These are phyloP conservation scores for Limosa lapponica DNA, from an alignment of 2,797 vertebrate species.

Conservation along the genomic window DNA sequence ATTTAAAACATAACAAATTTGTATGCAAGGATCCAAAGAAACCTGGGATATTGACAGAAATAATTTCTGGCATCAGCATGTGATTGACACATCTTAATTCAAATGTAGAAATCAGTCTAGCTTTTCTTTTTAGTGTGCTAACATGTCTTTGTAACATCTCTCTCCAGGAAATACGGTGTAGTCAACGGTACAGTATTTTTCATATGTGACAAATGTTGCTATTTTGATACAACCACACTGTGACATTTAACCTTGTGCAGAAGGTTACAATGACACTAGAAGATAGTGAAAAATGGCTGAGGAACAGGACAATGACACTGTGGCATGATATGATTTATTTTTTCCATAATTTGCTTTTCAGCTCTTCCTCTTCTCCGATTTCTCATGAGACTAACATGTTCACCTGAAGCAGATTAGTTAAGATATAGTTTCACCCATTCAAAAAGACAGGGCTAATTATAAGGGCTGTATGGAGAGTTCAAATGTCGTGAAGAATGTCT, in stretches of 20 bases:
- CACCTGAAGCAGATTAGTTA: neutral
- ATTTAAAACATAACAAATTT: neutral
- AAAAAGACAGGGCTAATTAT: neutral
- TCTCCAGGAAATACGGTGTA: neutral
- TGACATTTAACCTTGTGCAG: slow-evolving; percentile 67
- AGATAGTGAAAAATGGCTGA: slow-evolving; percentile 66
- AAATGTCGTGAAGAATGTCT: neutral
- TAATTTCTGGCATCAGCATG: neutral
- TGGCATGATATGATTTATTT: slow-evolving; percentile 55
- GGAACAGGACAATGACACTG: slow-evolving; percentile 2
- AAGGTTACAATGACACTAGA: slow-evolving; percentile 62
- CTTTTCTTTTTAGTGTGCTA: neutral
- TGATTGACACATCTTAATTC: neutral
- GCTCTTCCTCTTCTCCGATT: slow-evolving; percentile 23
- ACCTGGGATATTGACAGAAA: neutral
- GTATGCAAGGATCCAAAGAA: neutral
- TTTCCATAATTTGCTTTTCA: slow-evolving; percentile 57
- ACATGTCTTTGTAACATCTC: neutral
- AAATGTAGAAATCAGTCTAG: slow-evolving; percentile 2
- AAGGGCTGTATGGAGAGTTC: neutral
- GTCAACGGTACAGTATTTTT: slow-evolving; percentile 1
- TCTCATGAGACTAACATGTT: slow-evolving; percentile 34
- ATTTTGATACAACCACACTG: slow-evolving; percentile 40
- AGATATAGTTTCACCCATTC: neutral
- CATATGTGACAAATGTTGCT: slow-evolving; percentile 1